Evolutionary conservation across 2,113 vertebrate genomes (phyloP).

Genomic region (Gnathonemus longibarbis): DNA sequence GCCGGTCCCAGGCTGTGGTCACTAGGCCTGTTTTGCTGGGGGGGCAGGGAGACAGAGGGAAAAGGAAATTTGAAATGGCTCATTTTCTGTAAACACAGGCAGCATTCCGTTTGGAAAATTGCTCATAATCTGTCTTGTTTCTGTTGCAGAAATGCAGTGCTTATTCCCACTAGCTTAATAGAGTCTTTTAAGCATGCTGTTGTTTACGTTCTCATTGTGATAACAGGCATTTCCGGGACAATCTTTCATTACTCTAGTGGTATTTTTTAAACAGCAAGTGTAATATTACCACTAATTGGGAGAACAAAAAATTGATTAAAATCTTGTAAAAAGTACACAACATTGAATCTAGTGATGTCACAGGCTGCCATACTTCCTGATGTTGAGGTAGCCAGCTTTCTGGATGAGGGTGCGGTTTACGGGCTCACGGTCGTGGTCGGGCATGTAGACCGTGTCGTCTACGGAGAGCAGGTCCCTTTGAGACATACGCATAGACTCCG

Average conservation of each 20-base stretch:
- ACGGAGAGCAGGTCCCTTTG: slow-evolving; percentile 83
- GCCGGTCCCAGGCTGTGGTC: slow-evolving; percentile 91
- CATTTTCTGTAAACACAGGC: background rate
- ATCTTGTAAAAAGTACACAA: background rate
- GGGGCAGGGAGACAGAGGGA: background rate
- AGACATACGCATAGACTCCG: slow-evolving; percentile 75
- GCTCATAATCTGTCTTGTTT: background rate
- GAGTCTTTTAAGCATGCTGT: background rate
- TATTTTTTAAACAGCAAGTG: background rate
- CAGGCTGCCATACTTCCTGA: slow-evolving; percentile 75
- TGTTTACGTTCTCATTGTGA: background rate
- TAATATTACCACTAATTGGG: background rate
- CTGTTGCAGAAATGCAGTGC: background rate
- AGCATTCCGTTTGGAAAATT: background rate
- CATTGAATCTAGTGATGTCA: background rate
- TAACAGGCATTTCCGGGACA: background rate
- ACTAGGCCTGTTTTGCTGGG: slow-evolving; percentile 92
- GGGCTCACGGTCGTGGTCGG: slow-evolving; percentile 69
- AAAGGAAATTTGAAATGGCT: background rate
- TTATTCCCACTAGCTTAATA: background rate
- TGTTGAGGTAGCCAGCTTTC: slow-evolving; percentile 95
- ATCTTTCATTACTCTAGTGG: background rate
- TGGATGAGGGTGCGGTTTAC: slow-evolving; percentile 90
- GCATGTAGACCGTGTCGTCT: slow-evolving; percentile 80
- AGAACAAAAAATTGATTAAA: background rate